A percentile compares a stretch with the other conserved stretches of the same genome.
Evolutionary conservation across 1,140 invertebrate species (phyloP).

Genomic region (Metopolophium dirhodum): DNA sequence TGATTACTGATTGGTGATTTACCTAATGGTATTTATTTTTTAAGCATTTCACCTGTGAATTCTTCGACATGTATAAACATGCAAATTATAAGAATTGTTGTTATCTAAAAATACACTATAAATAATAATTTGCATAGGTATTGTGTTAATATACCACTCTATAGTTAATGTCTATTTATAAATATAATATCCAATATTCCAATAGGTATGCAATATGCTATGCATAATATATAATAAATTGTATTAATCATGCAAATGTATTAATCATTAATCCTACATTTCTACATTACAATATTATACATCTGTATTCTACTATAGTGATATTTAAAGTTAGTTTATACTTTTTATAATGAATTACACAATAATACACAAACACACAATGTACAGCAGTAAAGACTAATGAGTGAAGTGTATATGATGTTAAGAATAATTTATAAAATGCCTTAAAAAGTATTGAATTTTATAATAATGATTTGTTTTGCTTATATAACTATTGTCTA

Average conservation of each 20-base stretch:
- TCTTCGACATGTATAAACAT: too few relatives aligned
- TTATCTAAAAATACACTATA: too few relatives aligned
- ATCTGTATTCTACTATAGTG: not conserved
- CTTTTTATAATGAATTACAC: not conserved
- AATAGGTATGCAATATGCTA: not conserved
- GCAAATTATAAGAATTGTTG: too few relatives aligned
- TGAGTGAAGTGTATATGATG: not conserved
- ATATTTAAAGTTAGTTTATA: not conserved
- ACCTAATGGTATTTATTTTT: too few relatives aligned
- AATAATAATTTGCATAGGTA: too few relatives aligned
- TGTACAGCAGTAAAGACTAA: not conserved
- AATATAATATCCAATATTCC: not conserved
- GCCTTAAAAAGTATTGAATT: not conserved
- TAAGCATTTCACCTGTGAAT: too few relatives aligned
- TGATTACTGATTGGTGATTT: too few relatives aligned
- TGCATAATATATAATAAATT: not conserved
- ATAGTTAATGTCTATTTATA: too few relatives aligned
- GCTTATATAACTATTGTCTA: not conserved
- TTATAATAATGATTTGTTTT: not conserved
- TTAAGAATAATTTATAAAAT: not conserved
- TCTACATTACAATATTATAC: too few relatives aligned
- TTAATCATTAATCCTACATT: too few relatives aligned
- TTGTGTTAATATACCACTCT: too few relatives aligned
- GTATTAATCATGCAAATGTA: not conserved
- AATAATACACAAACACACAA: not conserved